Evolutionary conservation across 1,140 invertebrate genomes (phyloP), one percentile per base, ranked within the genome.

Genomic region (Sminthurides bifidus): DNA sequence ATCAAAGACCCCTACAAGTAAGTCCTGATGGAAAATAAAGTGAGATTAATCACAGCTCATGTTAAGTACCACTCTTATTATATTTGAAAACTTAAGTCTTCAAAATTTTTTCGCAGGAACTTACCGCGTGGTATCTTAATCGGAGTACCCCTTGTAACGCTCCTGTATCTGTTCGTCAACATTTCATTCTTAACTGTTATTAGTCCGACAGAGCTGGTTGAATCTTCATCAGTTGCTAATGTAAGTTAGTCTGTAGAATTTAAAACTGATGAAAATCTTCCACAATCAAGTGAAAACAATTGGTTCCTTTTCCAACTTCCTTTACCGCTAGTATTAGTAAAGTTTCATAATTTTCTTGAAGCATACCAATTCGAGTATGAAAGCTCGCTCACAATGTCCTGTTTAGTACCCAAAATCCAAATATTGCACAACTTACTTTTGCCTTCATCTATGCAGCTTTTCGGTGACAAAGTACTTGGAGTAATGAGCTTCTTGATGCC

Each of bases 181-280:
- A 75, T 95, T 1, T 84, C 92, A 23, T 94, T 95, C 69, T 86
- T 95, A 77, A 82, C 91, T 0, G 90, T 84, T 1, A 73, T 95
- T 51, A 82, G 77, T 10, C 79, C 81, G 1, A 72, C 78, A 0
- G 90, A 95, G 69, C 86, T 96, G 75, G 73, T 84, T 0, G 73
- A 72, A 14, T 81, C 84, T 0, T 77, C 81, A 27, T 91, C 91
- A 0, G 91, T 95, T 1, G 92, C 91, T 21, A 85, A 94, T 33
- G 79, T 81, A 69, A 79, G 80, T 12, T 15, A 14, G 10, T 8
- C 21, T 44, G 8, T 21, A 19, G 8, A 44, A 15, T 21, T 8
- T 44, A 21, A 44, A 19, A 70, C 46, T 66, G 52, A 82, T 82
- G 64, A 73, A 87, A 84, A 79, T 67, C 65, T 89, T 24, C 12